phyloP scores from a whole-genome alignment of 2,113 vertebrate genomes.

The Dolichotis patagonum region DNA sequence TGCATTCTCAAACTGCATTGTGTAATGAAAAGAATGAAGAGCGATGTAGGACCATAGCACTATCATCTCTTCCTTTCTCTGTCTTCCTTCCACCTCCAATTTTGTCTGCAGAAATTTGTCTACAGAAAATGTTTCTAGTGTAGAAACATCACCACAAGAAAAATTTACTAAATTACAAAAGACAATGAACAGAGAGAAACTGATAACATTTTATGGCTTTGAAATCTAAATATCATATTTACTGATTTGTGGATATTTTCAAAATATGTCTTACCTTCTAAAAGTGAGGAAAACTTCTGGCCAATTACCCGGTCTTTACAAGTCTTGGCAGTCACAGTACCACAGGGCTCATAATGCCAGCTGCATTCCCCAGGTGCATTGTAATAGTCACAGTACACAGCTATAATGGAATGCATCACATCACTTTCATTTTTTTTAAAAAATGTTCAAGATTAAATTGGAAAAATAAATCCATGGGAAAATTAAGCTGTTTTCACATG shows the following conservation, averaged over 20 bases:
- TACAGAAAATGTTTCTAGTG: conserved; percentile 5
- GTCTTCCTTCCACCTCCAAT: neutral
- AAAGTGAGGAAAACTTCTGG: conserved; percentile 83
- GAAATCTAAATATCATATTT: neutral
- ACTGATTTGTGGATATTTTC: neutral
- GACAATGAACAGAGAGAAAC: neutral
- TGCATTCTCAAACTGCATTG: neutral
- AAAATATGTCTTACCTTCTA: conserved; percentile 88
- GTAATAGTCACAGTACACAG: conserved; percentile 93
- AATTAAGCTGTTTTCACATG: neutral
- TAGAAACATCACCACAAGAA: neutral
- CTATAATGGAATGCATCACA: conserved; percentile 75
- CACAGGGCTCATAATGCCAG: conserved; percentile 93
- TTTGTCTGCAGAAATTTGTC: too few relatives aligned
- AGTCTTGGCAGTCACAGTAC: conserved; percentile 83
- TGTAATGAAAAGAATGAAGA: neutral
- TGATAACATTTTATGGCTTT: neutral
- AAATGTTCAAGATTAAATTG: neutral
- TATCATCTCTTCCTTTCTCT: neutral
- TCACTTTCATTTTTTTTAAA: conserved; percentile 33
- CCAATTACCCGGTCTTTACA: conserved; percentile 85
- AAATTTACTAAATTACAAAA: neutral
- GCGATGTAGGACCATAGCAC: neutral
- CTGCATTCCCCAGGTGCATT: conserved; percentile 86
- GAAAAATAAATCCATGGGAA: conserved; percentile 46